These are phyloP conservation scores for Ranitomeya imitator DNA, from an alignment of 2,113 vertebrate genomes.

Conservation along the genomic window DNA sequence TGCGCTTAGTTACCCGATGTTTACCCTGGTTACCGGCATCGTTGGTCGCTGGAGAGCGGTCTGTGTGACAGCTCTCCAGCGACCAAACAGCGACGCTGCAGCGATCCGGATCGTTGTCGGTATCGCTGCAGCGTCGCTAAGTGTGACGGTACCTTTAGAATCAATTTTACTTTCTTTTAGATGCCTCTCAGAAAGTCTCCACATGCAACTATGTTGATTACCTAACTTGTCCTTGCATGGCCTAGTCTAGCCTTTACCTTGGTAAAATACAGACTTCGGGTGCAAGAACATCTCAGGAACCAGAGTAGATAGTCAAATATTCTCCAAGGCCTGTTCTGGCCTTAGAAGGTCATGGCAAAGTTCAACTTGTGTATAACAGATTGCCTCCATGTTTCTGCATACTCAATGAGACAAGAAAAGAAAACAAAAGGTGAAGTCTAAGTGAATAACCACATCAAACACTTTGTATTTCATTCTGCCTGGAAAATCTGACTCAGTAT, in stretches of 20 bases:
- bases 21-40: too few relatives aligned
- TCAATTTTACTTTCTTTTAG: not conserved
- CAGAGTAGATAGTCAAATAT: not conserved
- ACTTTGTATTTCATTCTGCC: not conserved
- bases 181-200: not conserved
- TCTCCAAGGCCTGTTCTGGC: not conserved
- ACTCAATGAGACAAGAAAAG: slow-evolving; percentile 17
- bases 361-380: slow-evolving; percentile 11
- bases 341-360: not conserved
- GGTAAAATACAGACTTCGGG: not conserved
- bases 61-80: too few relatives aligned
- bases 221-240: not conserved
- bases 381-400: not conserved
- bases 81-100: too few relatives aligned
- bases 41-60: too few relatives aligned
- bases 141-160: too few relatives aligned
- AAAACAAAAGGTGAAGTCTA: slow-evolving; percentile 44
- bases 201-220: not conserved
- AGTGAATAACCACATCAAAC: slow-evolving; percentile 42
- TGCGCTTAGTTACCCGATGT: too few relatives aligned
- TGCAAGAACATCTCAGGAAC: not conserved
- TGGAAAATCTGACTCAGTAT: slow-evolving; percentile 33
- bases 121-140: too few relatives aligned
- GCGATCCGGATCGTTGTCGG: too few relatives aligned
- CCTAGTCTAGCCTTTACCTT: too few relatives aligned